Evolutionary conservation across 2,888 invertebrate genomes (phyloP), one percentile per base, ranked within the genome.

Genomic region (Cryptus viduatorius): DNA sequence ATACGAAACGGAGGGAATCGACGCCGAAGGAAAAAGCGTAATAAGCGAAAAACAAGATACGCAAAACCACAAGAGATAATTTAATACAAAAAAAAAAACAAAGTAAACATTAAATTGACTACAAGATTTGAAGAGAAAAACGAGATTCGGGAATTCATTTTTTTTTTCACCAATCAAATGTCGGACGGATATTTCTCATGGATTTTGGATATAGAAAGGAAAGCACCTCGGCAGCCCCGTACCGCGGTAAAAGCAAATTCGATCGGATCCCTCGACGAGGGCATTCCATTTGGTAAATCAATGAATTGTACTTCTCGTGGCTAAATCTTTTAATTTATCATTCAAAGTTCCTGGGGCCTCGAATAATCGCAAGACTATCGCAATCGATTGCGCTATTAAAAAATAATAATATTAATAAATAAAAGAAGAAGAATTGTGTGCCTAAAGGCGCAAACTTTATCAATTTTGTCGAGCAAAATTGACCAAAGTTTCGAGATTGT

Each of bases 401-500:
- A 46, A 31, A 12, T 10, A 56, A 31, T 61, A 50, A 64, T 2
- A 24, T 46, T 16, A 42, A 71, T 50, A 37, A 61, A 37, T 16
- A 46, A 10, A 53, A 61, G 16, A 44, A 61, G n/a, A 24, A 44
- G 8, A 29, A n/a, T 24, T 4, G 14, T 37, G 8, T 10, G 24
- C 10, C 10, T 44, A 4, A 24, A 29, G 65, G 69, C 37, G 69
- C 48, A 16, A 61, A n/a, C 46, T 82, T 72, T 78, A 37, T 65
- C 69, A 79, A 68, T 79, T 69, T 67, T 79, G 69, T 71, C 78
- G 71, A 71, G 71, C 69, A 50, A 79, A 79, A 61, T 79, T 71
- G 71, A 79, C 71, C 29, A 78, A 78, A 79, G 69, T 61, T 68
- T 64, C 56, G 10, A 31, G 64, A n/a, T 56, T 12, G 44, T 46